Evolutionary conservation across 2,888 invertebrate species (phyloP), one percentile per base, ranked within the genome.

Genomic region (Rhagophthalmus giganteus): DNA sequence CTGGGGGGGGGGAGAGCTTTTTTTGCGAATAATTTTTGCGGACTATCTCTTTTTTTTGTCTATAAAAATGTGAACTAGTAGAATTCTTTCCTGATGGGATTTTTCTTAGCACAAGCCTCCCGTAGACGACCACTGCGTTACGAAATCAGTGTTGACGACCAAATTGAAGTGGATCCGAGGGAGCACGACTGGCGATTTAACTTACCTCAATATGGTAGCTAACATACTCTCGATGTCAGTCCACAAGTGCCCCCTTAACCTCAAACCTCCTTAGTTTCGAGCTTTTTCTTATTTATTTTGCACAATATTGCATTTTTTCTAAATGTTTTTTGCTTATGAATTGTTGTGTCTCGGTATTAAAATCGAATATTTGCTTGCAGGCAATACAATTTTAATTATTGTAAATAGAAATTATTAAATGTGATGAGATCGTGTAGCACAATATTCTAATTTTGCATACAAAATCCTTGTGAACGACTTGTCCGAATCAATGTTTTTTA

Each of bases 121-220:
- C 71, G 71, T 60, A 73, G 76, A 67, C 74, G 74, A 55, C 74
- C 74, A 52, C 74, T 78, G 58, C 72, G 73, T 57, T 76, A 75
- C 70, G 78, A 79, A 68, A 78, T 79, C 71, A 78, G 78, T 71
- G 69, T 79, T 65, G 78, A 79, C 65, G 78, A 78, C 66, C 77
- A 78, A 66, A 76, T 75, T 35, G 78, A 79, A 68, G 76, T 77
- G 70, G 78, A 78, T 68, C 77, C 75, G 48, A 70, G 76, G 60
- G 78, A 79, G 71, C 78, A 79, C 69, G 78, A 78, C 71, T 79
- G 78, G 78, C 74, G 77, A 51, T 78, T 78, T 75, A 73, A 75
- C 69, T 73, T 78, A 65, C 70, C 72, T 61, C 65, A 68, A 72
- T 67, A 75, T 73, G 74, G 75, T 75, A 74, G 70, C 64, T 69